These are phyloP conservation scores for Acanthacorydalis orientalis DNA, from an alignment of 2,888 invertebrate genomes.

Conservation along the genomic window DNA sequence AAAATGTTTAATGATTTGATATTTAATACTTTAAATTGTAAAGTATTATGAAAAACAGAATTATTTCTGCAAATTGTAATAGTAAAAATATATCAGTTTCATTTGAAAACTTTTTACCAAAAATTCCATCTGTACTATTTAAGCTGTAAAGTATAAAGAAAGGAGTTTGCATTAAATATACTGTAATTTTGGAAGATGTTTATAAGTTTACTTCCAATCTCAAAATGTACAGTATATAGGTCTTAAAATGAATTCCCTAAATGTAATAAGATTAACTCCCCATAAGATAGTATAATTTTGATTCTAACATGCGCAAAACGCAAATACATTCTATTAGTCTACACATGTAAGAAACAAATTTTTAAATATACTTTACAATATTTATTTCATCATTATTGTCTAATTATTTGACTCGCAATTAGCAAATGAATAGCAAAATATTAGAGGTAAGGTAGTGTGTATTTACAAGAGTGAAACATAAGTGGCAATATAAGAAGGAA, in stretches of 20 bases:
- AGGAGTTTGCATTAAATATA: constrained; percentile 1
- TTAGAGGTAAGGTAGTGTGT: background rate
- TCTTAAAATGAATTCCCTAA: constrained; percentile 14
- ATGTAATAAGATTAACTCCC: constrained; percentile 4
- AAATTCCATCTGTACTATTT: background rate
- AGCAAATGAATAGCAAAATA: too few relatives aligned
- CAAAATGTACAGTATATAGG: constrained; percentile 21
- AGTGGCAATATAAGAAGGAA: background rate
- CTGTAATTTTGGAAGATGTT: constrained; percentile 23
- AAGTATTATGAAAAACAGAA: background rate
- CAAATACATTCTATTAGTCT: constrained; percentile 9
- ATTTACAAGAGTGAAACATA: background rate
- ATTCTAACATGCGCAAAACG: background rate
- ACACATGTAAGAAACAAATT: constrained; percentile 12
- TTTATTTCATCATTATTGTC: constrained; percentile 8
- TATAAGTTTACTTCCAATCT: constrained; percentile 29
- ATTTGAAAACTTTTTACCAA: background rate
- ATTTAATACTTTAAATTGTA: too few relatives aligned
- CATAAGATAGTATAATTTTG: too few relatives aligned
- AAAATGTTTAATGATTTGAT: too few relatives aligned
- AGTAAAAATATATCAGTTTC: too few relatives aligned
- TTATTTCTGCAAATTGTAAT: too few relatives aligned
- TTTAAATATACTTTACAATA: constrained; percentile 10
- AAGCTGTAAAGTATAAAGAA: constrained; percentile 1
- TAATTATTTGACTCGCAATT: constrained; percentile 6